Evolutionary conservation across 2,888 invertebrate genomes (phyloP).

Genomic region (Argyresthia albistria): DNA sequence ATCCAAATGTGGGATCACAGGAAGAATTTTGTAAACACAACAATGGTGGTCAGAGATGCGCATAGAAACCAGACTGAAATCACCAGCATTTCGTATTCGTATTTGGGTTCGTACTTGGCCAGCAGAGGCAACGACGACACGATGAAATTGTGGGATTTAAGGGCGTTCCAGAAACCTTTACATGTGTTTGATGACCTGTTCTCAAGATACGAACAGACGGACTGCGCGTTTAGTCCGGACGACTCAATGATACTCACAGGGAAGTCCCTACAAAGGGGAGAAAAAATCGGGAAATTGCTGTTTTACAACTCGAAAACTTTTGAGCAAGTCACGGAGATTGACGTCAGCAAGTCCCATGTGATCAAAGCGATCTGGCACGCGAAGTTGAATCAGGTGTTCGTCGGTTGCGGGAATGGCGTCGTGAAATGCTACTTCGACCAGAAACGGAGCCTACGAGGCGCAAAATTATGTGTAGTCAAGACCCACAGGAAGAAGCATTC

Average conservation of each 20-base stretch:
- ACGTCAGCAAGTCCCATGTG: conserved; percentile 85
- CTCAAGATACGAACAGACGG: conserved; percentile 88
- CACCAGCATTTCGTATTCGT: conserved; percentile 89
- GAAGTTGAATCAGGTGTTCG: conserved; percentile 96
- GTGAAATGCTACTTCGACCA: conserved; percentile 94
- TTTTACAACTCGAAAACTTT: conserved; percentile 88
- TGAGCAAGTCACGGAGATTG: conserved; percentile 79
- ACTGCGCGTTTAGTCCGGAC: conserved; percentile 92
- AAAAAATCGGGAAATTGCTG: conserved; percentile 77
- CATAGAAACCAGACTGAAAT: conserved; percentile 87
- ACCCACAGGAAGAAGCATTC: conserved; percentile 84
- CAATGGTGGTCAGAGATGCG: conserved; percentile 82
- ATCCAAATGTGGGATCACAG: conserved; percentile 98
- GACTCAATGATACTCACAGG: conserved; percentile 92
- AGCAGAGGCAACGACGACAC: conserved; percentile 94
- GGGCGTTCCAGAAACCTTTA: conserved; percentile 85
- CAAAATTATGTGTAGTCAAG: conserved; percentile 90
- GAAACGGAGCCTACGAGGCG: conserved; percentile 88
- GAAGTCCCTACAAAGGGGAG: conserved; percentile 80
- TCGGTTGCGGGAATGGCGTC: conserved; percentile 91
- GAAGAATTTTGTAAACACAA: conserved; percentile 91
- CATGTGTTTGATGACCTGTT: conserved; percentile 79
- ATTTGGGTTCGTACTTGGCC: conserved; percentile 83
- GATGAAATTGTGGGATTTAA: conserved; percentile 94
- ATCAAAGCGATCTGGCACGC: conserved; percentile 97